A percentile compares a stretch with the other conserved stretches of the same genome.
These are phyloP conservation scores for Dendrolimus houi DNA, from an alignment of 2,888 invertebrate genomes.

Conservation along the genomic window DNA sequence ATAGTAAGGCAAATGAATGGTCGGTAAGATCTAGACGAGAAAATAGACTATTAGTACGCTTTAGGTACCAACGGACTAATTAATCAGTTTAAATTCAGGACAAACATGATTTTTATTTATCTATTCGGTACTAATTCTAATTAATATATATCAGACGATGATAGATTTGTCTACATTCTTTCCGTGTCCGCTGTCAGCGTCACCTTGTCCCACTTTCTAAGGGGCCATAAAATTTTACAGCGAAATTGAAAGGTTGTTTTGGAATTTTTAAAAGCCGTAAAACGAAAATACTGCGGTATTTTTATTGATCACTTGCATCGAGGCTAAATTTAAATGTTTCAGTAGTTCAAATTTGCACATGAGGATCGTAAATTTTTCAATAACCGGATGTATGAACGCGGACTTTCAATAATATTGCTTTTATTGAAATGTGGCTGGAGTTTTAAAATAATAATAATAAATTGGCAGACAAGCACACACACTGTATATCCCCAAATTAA, in stretches of 20 bases:
- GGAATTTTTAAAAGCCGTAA: slow-evolving; percentile 11
- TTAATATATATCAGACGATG: background rate
- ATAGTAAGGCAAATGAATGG: too few species aligned
- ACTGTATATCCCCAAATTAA: too few species aligned
- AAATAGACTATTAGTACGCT: too few species aligned
- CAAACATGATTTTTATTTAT: too few species aligned
- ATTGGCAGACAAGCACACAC: too few species aligned
- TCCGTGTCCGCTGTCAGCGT: background rate
- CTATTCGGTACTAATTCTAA: too few species aligned
- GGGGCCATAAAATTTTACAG: background rate
- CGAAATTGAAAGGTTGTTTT: slow-evolving; percentile 5
- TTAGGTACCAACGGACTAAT: too few species aligned
- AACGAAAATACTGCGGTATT: slow-evolving; percentile 13
- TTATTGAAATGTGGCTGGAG: too few species aligned
- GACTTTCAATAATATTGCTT: too few species aligned
- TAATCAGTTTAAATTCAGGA: too few species aligned
- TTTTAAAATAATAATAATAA: too few species aligned
- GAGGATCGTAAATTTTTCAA: slow-evolving; percentile 1
- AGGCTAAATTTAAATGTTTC: slow-evolving; percentile 6
- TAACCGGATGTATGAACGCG: background rate
- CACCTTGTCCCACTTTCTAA: background rate
- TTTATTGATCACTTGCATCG: slow-evolving; percentile 11
- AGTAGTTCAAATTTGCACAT: slow-evolving; percentile 4
- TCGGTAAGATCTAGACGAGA: too few species aligned
- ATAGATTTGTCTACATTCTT: background rate